These are phyloP conservation scores for Pycnomerus fuliginosus DNA, from an alignment of 2,888 invertebrate genomes.

Conservation along the genomic window DNA sequence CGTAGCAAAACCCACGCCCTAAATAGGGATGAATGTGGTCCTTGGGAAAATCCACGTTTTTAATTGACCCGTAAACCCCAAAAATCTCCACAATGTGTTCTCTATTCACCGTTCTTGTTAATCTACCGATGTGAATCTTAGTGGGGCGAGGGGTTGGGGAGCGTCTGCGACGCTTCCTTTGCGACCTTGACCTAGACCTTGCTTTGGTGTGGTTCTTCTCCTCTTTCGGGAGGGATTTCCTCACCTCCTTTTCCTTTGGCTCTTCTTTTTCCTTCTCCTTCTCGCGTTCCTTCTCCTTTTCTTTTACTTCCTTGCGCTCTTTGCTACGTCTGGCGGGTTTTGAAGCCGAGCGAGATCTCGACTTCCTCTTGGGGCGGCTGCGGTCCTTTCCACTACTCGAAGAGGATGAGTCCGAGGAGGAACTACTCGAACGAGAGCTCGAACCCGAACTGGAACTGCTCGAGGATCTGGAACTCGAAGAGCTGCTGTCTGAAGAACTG, in stretches of 20 bases:
- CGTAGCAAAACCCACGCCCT: slow-evolving; percentile 92
- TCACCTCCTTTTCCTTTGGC: slow-evolving; percentile 48
- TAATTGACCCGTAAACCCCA: slow-evolving; percentile 82
- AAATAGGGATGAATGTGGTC: slow-evolving; percentile 87
- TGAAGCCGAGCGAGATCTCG: slow-evolving; percentile 35
- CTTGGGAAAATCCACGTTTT: slow-evolving; percentile 84
- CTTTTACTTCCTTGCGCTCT: slow-evolving; percentile 40
- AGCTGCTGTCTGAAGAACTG: slow-evolving; percentile 78
- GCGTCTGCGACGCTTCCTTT: slow-evolving; percentile 73
- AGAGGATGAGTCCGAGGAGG: slow-evolving; percentile 63
- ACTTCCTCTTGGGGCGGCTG: slow-evolving; percentile 62
- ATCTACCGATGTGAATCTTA: slow-evolving; percentile 89
- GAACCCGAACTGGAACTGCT: slow-evolving; percentile 71
- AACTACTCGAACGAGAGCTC: slow-evolving; percentile 56
- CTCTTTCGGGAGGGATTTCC: slow-evolving; percentile 41
- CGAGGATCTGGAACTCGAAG: slow-evolving; percentile 79
- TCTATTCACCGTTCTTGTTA: slow-evolving; percentile 89
- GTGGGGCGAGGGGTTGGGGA: slow-evolving; percentile 89
- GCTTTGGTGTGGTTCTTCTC: slow-evolving; percentile 40
- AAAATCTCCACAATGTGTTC: slow-evolving; percentile 92
- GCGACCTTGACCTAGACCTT: slow-evolving; percentile 53
- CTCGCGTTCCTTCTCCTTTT: slow-evolving; percentile 53
- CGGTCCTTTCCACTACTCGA: slow-evolving; percentile 67
- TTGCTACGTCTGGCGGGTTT: slow-evolving; percentile 44
- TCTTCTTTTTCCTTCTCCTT: slow-evolving; percentile 46